Conservation (phyloP, 2,888 invertebrate genomes). For the Drosophila imparisetae region DNA sequence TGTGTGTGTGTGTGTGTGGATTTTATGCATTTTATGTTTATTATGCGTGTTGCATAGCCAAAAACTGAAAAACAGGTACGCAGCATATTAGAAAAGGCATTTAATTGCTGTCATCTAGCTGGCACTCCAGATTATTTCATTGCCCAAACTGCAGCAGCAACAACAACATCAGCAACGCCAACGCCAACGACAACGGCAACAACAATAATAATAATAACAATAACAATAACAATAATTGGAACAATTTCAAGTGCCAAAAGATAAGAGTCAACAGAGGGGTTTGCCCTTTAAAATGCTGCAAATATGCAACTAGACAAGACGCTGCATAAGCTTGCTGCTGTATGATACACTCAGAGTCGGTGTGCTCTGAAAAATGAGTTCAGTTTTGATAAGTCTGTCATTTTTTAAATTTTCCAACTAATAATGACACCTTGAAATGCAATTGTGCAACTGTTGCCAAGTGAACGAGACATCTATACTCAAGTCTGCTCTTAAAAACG, state of each 20-base stretch:
- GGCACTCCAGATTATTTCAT: conserved; percentile 75
- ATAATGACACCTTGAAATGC: neutral
- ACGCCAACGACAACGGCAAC: conserved; percentile 15
- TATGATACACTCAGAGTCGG: neutral
- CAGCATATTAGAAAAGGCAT: conserved; percentile 69
- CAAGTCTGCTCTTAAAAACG: neutral
- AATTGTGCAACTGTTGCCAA: neutral
- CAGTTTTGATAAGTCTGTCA: neutral
- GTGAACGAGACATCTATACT: neutral
- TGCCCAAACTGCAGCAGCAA: conserved; percentile 37
- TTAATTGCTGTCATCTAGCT: conserved; percentile 72
- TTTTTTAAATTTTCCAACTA: neutral
- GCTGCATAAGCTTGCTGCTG: conserved; percentile 16
- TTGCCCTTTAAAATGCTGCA: conserved; percentile 18
- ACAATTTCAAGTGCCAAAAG: conserved; percentile 64
- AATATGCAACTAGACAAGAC: conserved; percentile 21
- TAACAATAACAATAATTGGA: conserved; percentile 23
- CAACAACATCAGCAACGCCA: conserved; percentile 23
- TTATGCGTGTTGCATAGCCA: conserved; percentile 46
- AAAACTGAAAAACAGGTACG: conserved; percentile 69
- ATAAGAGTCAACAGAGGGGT: conserved; percentile 49
- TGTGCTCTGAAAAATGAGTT: neutral
- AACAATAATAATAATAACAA: conserved; percentile 22
- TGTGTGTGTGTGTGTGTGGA: conserved; percentile 18
- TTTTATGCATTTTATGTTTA: conserved; percentile 70